These are phyloP conservation scores for Neoascia interrupta DNA, from an alignment of 2,888 invertebrate species.

Conservation along the genomic window DNA sequence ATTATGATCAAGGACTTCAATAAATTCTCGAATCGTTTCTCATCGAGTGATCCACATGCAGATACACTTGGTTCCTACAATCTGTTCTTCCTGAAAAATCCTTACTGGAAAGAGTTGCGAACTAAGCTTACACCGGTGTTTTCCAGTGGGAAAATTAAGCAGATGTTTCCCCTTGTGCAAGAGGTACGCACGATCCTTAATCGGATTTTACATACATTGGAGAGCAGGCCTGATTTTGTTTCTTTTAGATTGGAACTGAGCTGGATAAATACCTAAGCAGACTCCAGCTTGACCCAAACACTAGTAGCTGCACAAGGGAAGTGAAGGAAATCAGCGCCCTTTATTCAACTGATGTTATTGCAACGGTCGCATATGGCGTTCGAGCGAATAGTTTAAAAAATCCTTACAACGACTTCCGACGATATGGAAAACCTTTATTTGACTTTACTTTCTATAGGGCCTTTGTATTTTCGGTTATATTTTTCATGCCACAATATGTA, in stretches of 20 bases:
- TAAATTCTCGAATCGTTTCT: slow-evolving; percentile 76
- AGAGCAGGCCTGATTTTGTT: slow-evolving; percentile 65
- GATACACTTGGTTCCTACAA: slow-evolving; percentile 79
- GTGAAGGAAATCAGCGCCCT: slow-evolving; percentile 70
- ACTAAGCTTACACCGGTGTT: slow-evolving; percentile 79
- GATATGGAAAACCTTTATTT: slow-evolving; percentile 69
- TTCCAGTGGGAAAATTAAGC: slow-evolving; percentile 77
- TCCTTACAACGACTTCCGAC: slow-evolving; percentile 71
- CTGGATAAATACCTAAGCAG: slow-evolving; percentile 72
- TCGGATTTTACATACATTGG: neutral
- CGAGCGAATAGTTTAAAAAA: slow-evolving; percentile 71
- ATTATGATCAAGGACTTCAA: slow-evolving; percentile 80
- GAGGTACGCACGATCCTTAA: slow-evolving; percentile 70
- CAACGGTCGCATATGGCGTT: slow-evolving; percentile 72
- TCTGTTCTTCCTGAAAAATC: slow-evolving; percentile 78
- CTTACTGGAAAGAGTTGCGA: slow-evolving; percentile 79
- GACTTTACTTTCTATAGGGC: slow-evolving; percentile 53
- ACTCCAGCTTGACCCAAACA: slow-evolving; percentile 1
- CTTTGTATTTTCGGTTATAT: slow-evolving; percentile 69
- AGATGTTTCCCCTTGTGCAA: slow-evolving; percentile 76
- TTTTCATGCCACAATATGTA: slow-evolving; percentile 71
- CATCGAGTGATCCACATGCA: slow-evolving; percentile 73
- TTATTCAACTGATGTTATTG: slow-evolving; percentile 73
- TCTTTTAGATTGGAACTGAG: slow-evolving; percentile 51
- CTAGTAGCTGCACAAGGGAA: slow-evolving; percentile 35